These are phyloP conservation scores for Drosophila niveifrons DNA, from an alignment of 2,888 invertebrate genomes.

Conservation along the genomic window DNA sequence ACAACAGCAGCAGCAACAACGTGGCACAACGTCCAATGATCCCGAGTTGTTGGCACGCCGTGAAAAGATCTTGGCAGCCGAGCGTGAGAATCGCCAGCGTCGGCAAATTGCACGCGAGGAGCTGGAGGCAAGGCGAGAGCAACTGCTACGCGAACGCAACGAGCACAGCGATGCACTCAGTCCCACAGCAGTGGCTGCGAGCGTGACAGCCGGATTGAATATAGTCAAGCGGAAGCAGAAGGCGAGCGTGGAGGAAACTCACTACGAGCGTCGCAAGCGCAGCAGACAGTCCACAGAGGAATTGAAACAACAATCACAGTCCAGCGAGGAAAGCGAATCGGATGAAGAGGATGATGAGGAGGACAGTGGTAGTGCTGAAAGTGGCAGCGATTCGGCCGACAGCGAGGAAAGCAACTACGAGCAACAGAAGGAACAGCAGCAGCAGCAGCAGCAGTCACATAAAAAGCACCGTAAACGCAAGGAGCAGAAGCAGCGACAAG, in stretches of 20 bases:
- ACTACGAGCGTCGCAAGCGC: constrained; percentile 71
- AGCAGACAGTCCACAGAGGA: constrained; percentile 73
- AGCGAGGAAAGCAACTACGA: constrained; percentile 65
- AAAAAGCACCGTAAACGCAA: constrained; percentile 50
- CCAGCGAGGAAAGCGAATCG: constrained; percentile 43
- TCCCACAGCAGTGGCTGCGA: constrained; percentile 82
- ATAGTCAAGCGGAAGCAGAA: constrained; percentile 75
- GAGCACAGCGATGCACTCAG: constrained; percentile 75
- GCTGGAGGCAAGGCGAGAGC: constrained; percentile 89
- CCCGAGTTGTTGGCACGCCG: constrained; percentile 87
- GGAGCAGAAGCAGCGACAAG: constrained; percentile 37
- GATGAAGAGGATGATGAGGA: constrained; percentile 44
- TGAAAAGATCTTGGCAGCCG: constrained; percentile 90
- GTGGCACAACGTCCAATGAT: constrained; percentile 81
- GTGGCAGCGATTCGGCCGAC: constrained; percentile 54
- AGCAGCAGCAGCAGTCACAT: constrained; percentile 41
- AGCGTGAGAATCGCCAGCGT: constrained; percentile 91
- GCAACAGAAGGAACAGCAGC: constrained; percentile 34
- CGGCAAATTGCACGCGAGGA: constrained; percentile 91
- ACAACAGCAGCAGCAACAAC: constrained; percentile 33
- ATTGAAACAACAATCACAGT: constrained; percentile 66
- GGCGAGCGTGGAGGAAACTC: constrained; percentile 42
- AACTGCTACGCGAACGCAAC: constrained; percentile 75
- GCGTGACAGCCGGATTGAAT: constrained; percentile 82
- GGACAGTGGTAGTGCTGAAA: constrained; percentile 57